Evolutionary conservation across 2,113 vertebrate species (phyloP).

Genomic region (Calonectris borealis): DNA sequence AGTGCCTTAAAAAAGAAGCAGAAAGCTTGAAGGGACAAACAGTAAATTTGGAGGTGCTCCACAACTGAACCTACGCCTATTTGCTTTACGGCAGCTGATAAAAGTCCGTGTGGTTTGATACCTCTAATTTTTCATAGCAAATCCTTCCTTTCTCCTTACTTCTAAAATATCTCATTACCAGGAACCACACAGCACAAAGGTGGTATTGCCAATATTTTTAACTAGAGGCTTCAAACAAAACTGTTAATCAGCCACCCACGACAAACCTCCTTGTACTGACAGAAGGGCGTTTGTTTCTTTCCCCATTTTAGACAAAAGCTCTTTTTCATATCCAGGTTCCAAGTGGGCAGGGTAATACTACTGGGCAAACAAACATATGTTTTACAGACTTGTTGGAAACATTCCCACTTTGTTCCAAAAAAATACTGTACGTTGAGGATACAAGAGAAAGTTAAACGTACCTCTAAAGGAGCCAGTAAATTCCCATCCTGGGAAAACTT

Average conservation of each 20-base stretch:
- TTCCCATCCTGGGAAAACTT: background rate
- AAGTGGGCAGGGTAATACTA: background rate
- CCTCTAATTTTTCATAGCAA: background rate
- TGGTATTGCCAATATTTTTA: background rate
- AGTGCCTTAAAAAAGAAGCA: background rate
- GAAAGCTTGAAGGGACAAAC: background rate
- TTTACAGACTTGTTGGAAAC: background rate
- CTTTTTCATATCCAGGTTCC: background rate
- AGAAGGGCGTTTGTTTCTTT: background rate
- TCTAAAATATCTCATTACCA: background rate
- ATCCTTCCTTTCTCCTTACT: background rate
- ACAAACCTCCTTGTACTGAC: background rate
- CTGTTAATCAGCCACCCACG: background rate
- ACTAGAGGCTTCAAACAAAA: background rate
- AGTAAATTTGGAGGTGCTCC: background rate
- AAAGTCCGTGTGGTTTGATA: background rate
- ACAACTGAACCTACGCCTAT: background rate
- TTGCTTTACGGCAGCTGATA: background rate
- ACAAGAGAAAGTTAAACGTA: background rate
- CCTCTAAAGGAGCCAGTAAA: background rate
- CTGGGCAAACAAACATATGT: background rate
- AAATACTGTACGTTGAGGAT: background rate
- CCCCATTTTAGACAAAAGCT: background rate
- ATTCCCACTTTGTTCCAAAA: background rate
- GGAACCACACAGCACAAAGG: background rate